Base-by-base conservation (phyloP, 2,113 vertebrate genomes). In the Nothobranchius kuhntae region DNA sequence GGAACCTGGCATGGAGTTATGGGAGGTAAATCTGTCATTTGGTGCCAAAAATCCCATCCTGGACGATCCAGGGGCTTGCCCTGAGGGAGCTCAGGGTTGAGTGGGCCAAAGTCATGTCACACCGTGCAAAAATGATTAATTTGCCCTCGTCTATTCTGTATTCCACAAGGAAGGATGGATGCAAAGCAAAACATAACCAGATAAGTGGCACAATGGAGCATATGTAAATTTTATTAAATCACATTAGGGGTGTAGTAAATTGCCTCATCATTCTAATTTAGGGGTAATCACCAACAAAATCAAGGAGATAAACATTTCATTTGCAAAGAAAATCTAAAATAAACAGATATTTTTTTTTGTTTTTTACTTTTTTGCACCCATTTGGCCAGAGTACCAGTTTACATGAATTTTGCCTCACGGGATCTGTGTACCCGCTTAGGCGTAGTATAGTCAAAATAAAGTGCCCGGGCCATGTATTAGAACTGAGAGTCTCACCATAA, bases 91-190 rank as follows among this genome's bases (percentile, higher is more conserved):
- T 90, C 87, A 75, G 85, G 83, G 85, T 86, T 80, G 84, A 91
- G 75, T 74, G 87, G 91, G 91, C 91, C 93, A 92, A 91, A 92
- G 80, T 91, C 88, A 88, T 92, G 91, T 93, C 89, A 91, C 85
- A 71, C 88, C 83, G 81, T 30, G 66, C 86, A 91, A 89, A 86
- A 88, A 90, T 80, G 86, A 93, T 91, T 88, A 91, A 93, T 93
- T 84, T 90, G 58, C 87, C 81, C 75, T 71, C 48, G 65, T 82
- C 80, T 86, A 57, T 81, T 82, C 82, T 89, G 91, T 89, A 87
- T 89, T 82, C 87, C 79, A 81, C 59, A 68, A 85, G 84, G 85
- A 85, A 78, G 66, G 68, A 61, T 63, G 73, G 78, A 87, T 85
- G 81, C 78, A 52, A 66, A 56, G 84, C 67, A 75, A 83, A 75